These are phyloP conservation scores for Deroplatys truncata DNA, from an alignment of 2,888 invertebrate genomes.

Conservation along the genomic window DNA sequence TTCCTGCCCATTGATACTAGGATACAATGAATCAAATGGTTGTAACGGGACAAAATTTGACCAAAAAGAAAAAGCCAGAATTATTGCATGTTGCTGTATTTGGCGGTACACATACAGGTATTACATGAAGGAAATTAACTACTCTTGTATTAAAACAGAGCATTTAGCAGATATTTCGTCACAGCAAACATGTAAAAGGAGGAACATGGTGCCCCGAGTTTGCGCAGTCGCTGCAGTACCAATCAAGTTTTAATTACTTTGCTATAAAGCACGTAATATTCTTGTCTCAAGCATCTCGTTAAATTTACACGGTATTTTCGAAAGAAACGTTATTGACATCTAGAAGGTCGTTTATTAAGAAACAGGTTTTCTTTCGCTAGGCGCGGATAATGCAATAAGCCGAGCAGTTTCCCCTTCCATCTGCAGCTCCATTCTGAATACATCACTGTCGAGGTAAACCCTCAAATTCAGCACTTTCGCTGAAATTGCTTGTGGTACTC, in stretches of 20 bases:
- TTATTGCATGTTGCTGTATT: no score
- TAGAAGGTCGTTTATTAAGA: not conserved
- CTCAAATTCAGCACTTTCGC: not conserved
- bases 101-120: no score
- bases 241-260: not conserved
- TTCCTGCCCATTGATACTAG: no score
- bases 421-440: not conserved
- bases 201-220: not conserved
- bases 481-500: not conserved
- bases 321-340: not conserved
- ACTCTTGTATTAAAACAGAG: not conserved
- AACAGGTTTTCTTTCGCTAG: not conserved
- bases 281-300: not conserved
- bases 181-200: not conserved
- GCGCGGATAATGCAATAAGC: not conserved
- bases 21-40: no score
- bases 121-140: not conserved
- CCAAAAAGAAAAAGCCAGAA: no score
- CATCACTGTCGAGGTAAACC: not conserved
- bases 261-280: not conserved
- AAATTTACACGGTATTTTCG: not conserved
- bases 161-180: not conserved
- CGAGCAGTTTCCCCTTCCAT: not conserved
- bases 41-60: no score
- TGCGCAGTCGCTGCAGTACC: not conserved